phyloP scores from a whole-genome alignment of 1,140 invertebrate species.

The Brachionus asplanchnoidis region DNA sequence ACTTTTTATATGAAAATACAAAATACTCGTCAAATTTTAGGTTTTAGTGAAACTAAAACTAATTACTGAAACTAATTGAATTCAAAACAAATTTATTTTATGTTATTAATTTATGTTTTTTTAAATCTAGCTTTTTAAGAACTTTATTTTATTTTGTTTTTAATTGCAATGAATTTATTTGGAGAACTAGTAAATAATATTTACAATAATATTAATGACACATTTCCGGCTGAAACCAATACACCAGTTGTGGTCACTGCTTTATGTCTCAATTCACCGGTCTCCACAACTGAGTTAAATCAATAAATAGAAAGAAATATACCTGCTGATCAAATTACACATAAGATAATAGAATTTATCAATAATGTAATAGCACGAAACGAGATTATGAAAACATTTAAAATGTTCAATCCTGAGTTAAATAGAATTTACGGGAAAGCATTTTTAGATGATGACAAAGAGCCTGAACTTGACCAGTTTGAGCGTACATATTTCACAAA shows the following conservation, averaged over 20 bases:
- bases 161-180: not conserved
- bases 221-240: not conserved
- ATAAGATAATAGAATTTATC: not conserved
- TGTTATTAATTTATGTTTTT: no score
- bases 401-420: not conserved
- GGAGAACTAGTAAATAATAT: not conserved
- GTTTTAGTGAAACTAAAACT: no score
- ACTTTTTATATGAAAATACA: no score
- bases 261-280: not conserved
- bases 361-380: not conserved
- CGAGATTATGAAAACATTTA: not conserved
- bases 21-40: no score
- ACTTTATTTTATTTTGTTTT: not conserved
- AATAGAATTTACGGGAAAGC: not conserved
- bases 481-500: not conserved
- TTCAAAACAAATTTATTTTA: no score
- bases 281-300: not conserved
- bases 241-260: not conserved
- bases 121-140: no score
- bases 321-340: not conserved
- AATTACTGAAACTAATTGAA: no score
- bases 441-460: not conserved
- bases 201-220: not conserved
- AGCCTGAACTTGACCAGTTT: not conserved
- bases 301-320: not conserved